A percentile compares a stretch with the other conserved stretches of the same genome.
Evolutionary conservation across 2,797 vertebrate species (phyloP).

Genomic region (Hybognathus amarus): DNA sequence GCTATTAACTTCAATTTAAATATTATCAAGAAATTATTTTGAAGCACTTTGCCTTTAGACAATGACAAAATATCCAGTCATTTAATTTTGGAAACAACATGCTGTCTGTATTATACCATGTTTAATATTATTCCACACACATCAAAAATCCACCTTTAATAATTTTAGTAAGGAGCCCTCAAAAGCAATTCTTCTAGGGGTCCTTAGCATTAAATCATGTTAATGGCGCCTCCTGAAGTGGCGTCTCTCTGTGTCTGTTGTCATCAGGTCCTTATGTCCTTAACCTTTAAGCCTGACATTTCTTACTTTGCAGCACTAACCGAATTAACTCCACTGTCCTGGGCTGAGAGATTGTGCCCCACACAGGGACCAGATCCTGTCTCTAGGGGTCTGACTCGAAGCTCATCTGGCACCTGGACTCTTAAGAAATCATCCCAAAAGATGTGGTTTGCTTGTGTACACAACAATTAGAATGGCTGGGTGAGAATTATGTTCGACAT

Average conservation of each 20-base stretch:
- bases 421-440: conserved; percentile 7
- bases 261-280: not conserved
- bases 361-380: conserved; percentile 14
- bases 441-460: conserved; percentile 28
- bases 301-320: not conserved
- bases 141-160: not conserved
- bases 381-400: conserved; percentile 17
- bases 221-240: not conserved
- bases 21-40: not conserved
- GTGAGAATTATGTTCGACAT: conserved; percentile 18
- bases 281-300: not conserved
- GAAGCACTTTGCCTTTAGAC: not conserved
- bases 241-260: not conserved
- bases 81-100: not conserved
- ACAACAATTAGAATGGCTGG: conserved; percentile 15
- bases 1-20: not conserved
- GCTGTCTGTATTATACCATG: not conserved
- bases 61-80: not conserved
- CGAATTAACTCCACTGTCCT: not conserved
- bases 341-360: not conserved
- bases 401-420: not conserved
- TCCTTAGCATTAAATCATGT: not conserved
- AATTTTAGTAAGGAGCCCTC: not conserved
- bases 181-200: not conserved
- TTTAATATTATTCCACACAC: not conserved